Conservation (phyloP, 2,113 vertebrate genomes). For the Perca fluviatilis region DNA sequence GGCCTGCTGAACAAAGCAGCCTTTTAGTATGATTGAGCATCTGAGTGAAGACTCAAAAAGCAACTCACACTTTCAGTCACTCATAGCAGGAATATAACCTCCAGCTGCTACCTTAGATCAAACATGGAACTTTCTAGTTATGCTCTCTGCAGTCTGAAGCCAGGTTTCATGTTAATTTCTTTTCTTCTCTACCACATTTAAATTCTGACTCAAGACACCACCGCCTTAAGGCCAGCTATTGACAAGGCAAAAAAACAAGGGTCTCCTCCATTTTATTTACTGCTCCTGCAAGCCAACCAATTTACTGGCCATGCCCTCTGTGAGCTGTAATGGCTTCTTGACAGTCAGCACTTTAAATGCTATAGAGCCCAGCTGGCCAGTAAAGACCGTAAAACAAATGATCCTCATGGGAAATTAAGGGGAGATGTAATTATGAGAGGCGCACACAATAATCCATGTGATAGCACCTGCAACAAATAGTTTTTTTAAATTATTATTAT, state of each 20-base stretch:
- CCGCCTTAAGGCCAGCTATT: slow-evolving; percentile 43
- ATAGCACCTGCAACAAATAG: neutral
- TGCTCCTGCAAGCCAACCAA: slow-evolving; percentile 56
- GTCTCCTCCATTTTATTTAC: slow-evolving; percentile 68
- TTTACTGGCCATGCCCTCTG: slow-evolving; percentile 56
- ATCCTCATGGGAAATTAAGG: slow-evolving; percentile 47
- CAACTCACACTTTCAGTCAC: neutral
- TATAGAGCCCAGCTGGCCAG: slow-evolving; percentile 20
- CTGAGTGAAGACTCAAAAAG: neutral
- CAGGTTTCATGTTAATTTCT: neutral
- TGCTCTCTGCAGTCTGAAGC: slow-evolving; percentile 11
- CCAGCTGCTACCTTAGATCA: slow-evolving; percentile 15
- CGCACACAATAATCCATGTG: neutral
- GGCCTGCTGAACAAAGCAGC: neutral
- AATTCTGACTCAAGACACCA: slow-evolving; percentile 30
- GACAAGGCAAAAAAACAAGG: slow-evolving; percentile 57
- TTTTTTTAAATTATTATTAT: neutral
- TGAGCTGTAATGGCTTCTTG: slow-evolving; percentile 60
- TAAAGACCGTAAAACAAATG: slow-evolving; percentile 31
- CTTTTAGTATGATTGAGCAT: slow-evolving; percentile 4
- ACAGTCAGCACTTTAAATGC: slow-evolving; percentile 66
- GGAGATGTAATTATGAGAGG: slow-evolving; percentile 26
- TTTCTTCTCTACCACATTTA: slow-evolving; percentile 8
- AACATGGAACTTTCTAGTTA: neutral
- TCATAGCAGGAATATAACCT: slow-evolving; percentile 19